Conservation (phyloP, 35 echinoderm and acorn worm species). For the Lytechinus variegatus region DNA sequence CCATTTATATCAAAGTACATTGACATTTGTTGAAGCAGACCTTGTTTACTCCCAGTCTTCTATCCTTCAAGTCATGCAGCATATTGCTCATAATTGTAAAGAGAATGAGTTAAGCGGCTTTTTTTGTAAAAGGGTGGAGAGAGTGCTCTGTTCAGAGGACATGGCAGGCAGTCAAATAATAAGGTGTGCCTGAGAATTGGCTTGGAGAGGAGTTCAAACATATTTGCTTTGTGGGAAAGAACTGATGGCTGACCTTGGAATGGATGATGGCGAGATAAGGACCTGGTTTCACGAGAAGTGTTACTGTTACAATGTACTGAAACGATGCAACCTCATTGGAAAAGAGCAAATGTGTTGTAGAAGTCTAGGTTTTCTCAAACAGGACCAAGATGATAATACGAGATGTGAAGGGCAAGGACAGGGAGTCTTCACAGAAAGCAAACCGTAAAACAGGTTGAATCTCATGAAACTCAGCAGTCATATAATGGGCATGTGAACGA, state of each 20-base stretch:
- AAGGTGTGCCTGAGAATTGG: background rate
- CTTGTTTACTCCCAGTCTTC: background rate
- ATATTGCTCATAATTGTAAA: slow-evolving; percentile 20
- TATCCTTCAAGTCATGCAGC: background rate
- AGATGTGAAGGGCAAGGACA: background rate
- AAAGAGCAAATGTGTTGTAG: too few relatives aligned
- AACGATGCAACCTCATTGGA: too few relatives aligned
- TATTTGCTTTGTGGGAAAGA: background rate
- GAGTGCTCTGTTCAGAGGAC: background rate
- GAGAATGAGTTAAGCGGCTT: background rate
- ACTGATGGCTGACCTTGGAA: background rate
- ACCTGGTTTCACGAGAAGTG: background rate
- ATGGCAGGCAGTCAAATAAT: background rate
- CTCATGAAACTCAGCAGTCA: too few relatives aligned
- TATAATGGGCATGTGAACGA: too few relatives aligned
- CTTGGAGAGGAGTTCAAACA: background rate
- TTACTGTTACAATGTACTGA: too few relatives aligned
- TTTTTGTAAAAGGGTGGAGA: background rate
- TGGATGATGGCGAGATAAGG: background rate
- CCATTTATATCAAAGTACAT: background rate
- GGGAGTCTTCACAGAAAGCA: background rate
- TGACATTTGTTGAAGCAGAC: background rate
- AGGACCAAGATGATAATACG: background rate
- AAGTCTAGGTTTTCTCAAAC: background rate
- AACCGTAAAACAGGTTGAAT: too few relatives aligned